These are phyloP conservation scores for Drosophila antonietae DNA, from an alignment of 2,888 invertebrate species.

Conservation along the genomic window DNA sequence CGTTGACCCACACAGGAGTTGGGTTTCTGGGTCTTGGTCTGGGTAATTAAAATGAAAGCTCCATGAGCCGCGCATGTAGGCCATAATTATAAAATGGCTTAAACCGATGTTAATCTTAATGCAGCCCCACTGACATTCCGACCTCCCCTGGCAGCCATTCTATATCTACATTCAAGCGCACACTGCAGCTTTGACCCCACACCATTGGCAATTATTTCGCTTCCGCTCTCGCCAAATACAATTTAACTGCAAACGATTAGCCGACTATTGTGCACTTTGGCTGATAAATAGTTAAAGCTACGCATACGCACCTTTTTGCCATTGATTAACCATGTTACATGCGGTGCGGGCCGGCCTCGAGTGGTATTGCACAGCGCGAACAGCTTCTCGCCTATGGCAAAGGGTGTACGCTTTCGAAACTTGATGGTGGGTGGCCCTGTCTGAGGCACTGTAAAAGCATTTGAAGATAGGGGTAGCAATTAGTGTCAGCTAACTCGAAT, in stretches of 20 bases:
- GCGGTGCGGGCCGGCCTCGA: slow-evolving; percentile 88
- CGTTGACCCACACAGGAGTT: slow-evolving; percentile 15
- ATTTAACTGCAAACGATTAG: slow-evolving; percentile 18
- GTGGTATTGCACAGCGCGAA: slow-evolving; percentile 90
- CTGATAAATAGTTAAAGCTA: slow-evolving; percentile 29
- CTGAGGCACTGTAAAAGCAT: slow-evolving; percentile 86
- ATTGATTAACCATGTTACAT: slow-evolving; percentile 90
- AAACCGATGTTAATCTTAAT: slow-evolving; percentile 77
- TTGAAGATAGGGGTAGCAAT: slow-evolving; percentile 22
- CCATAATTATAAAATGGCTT: slow-evolving; percentile 80
- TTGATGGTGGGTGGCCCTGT: slow-evolving; percentile 88
- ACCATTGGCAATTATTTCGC: neutral
- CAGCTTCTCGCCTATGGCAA: slow-evolving; percentile 87
- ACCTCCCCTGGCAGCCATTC: slow-evolving; percentile 63
- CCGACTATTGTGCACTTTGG: slow-evolving; percentile 12
- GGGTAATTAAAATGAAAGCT: slow-evolving; percentile 76
- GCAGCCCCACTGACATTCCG: slow-evolving; percentile 49
- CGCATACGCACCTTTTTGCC: slow-evolving; percentile 87
- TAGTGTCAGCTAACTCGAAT: slow-evolving; percentile 27
- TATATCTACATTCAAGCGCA: slow-evolving; percentile 14
- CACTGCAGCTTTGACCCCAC: neutral
- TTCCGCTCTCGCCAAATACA: slow-evolving; percentile 7
- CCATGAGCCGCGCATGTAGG: slow-evolving; percentile 66
- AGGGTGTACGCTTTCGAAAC: slow-evolving; percentile 86
- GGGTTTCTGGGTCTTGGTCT: slow-evolving; percentile 30